Base-by-base conservation (phyloP, 1,140 invertebrate genomes). In the Pantala flavescens region DNA sequence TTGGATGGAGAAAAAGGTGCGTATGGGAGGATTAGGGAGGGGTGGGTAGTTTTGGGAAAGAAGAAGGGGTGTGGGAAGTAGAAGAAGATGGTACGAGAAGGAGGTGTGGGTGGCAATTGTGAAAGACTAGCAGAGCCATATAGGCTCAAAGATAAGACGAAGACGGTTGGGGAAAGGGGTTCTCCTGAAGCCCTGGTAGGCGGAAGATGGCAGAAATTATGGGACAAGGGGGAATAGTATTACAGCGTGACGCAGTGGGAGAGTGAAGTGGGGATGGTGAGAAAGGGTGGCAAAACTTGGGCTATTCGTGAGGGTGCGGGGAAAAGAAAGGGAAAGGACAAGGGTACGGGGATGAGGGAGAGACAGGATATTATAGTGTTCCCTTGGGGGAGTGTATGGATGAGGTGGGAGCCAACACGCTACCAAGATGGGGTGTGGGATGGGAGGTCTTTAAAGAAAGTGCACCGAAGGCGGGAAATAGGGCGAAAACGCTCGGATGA, bases 341-440 rank as follows among this genome's bases (percentile, higher is more conserved):
- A 63, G 49, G 49, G 12, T 21, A 9, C 9, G 28, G 28, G 49
- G 49, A 19, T 7, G n/a, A 63, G 49, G 49, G 12, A 16, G 49
- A 63, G 49, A 63, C 49, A 63, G 49, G 49, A 63, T 63, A 63
- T 63, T 63, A 63, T 63, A 63, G 49, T 63, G 49, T 63, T 63
- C 49, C 49, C 49, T 63, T 21, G 49, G 49, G 49, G n/a, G 14
- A 19, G 14, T 63, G 49, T 21, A 63, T 21, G 49, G 49, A 63
- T 63, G 49, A 21, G 28, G 28, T 36, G 28, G 28, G 28, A 36
- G 28, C 28, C 9, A 36, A 36, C 28, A 36, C 28, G 9, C 3
- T 2, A 9, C 9, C 2, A 36, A 9, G 28, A 36, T 36, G 28
- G 28, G 28, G 28, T 36, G 9, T 36, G 28, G 28, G 28, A 9